Base-by-base conservation (phyloP, 2,888 invertebrate species). In the Blastobasis lacticolella region DNA sequence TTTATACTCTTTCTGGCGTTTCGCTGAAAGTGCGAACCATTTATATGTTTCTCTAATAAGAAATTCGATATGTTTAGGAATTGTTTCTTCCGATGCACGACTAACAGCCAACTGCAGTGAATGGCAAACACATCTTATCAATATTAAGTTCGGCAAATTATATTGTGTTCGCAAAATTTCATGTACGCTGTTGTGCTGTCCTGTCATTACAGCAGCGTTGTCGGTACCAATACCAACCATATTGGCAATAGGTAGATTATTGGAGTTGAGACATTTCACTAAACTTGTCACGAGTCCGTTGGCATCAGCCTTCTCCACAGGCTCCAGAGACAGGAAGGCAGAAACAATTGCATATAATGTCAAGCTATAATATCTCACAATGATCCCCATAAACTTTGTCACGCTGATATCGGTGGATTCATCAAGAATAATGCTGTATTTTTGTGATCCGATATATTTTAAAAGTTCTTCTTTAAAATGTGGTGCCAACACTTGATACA, bases 141-240 rank as follows among this genome's bases (percentile, higher is more conserved):
- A 49, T 10, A 57, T 23, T 5, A 54, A 36, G 51, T 54, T 43
- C 4, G 10, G 9, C n/a, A n/a, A n/a, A 41, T 23, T 10, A 42
- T 38, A 49, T 38, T 44, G 58, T 49, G 36, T 51, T 46, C 57
- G 60, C 59, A 67, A 46, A 8, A 55, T 49, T 42, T 41, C 49
- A 49, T 59, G n/a, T n/a, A 52, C 4, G 66, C 58, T 38, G 62
- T 60, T 62, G 49, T 62, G 61, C 0, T 54, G 48, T 5, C 66
- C 66, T 37, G 54, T 59, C 68, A 67, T 65, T 1, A 61, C 62
- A 8, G 60, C 51, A 9, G 66, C 67, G 52, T 69, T 69, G 40
- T 67, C 64, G 4, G 64, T 63, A 0, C 66, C 67, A 7, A 64
- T 61, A 3, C 56, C 56, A 43, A 53, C 54, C 50, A 69, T 48